Percentiles rank a stretch among this genome's conserved stretches.
phyloP scores from a whole-genome alignment of 2,797 vertebrate species.

The Malurus leucopterus region DNA sequence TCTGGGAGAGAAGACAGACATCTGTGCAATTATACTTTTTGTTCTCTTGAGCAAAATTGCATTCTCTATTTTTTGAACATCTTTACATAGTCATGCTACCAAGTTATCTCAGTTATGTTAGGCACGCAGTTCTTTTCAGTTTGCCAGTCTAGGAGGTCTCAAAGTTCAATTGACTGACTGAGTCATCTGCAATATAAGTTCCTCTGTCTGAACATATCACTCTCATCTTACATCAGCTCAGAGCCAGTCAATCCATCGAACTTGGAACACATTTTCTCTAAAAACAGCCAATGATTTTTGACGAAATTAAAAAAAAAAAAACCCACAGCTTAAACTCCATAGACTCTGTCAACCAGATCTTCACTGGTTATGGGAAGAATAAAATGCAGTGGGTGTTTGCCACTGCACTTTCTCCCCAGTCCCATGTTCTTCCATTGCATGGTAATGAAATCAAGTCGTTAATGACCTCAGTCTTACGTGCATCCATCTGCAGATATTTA shows the following conservation, averaged over 20 bases:
- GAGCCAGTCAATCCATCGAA: neutral
- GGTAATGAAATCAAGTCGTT: neutral
- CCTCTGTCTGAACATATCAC: neutral
- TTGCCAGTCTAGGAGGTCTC: constrained; percentile 9
- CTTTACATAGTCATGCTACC: neutral
- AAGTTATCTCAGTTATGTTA: neutral
- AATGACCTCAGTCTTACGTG: neutral
- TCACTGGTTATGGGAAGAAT: neutral
- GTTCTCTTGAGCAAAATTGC: neutral
- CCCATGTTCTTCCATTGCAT: rapidly evolving
- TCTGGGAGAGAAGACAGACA: constrained; percentile 21
- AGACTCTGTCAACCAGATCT: neutral
- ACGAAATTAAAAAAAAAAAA: neutral
- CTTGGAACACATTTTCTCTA: neutral
- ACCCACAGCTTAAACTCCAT: neutral
- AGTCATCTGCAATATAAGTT: constrained; percentile 7
- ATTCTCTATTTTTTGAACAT: neutral
- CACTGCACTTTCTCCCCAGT: rapidly evolving
- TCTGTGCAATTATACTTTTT: constrained; percentile 31
- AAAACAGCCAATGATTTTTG: constrained; percentile 30
- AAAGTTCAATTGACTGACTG: constrained; percentile 25
- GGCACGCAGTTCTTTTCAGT: neutral
- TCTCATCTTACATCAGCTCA: neutral
- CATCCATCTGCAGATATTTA: neutral
- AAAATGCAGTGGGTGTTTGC: neutral